These are phyloP conservation scores for Nomada goodeniana DNA, from an alignment of 2,888 invertebrate species.

Conservation along the genomic window DNA sequence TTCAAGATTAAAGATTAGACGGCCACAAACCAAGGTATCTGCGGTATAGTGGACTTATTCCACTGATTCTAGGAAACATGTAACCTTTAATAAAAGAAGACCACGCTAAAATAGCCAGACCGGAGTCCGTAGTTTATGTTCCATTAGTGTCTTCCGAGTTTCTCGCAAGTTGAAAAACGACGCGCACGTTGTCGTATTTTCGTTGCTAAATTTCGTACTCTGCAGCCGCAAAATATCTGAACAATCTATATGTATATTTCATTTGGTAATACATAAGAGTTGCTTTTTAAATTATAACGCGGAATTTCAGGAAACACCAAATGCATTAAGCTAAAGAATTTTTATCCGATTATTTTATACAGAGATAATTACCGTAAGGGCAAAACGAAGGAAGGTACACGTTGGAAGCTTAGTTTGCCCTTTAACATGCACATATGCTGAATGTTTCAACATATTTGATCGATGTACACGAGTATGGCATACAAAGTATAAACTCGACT, in stretches of 20 bases:
- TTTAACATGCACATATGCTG: background rate
- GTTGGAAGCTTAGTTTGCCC: background rate
- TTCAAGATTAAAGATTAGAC: conserved; percentile 1
- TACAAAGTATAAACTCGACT: background rate
- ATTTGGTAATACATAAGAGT: background rate
- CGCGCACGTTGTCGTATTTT: background rate
- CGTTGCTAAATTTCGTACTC: background rate
- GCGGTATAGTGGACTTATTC: conserved; percentile 6
- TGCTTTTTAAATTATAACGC: conserved; percentile 1
- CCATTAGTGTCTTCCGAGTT: background rate
- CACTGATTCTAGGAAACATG: conserved; percentile 8
- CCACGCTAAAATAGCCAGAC: background rate
- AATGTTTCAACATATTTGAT: conserved; percentile 15
- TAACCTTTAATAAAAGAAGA: background rate
- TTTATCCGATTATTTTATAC: no score
- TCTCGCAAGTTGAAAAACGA: background rate
- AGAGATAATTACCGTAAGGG: no score
- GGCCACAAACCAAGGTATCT: background rate
- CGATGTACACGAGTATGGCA: background rate
- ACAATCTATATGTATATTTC: background rate
- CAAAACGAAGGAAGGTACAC: no score
- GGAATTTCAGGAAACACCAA: background rate
- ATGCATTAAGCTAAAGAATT: background rate
- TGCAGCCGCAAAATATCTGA: background rate
- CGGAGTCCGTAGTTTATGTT: background rate